phyloP scores from a whole-genome alignment of 1,140 invertebrate species.

The Ceratosolen fusciceps region DNA sequence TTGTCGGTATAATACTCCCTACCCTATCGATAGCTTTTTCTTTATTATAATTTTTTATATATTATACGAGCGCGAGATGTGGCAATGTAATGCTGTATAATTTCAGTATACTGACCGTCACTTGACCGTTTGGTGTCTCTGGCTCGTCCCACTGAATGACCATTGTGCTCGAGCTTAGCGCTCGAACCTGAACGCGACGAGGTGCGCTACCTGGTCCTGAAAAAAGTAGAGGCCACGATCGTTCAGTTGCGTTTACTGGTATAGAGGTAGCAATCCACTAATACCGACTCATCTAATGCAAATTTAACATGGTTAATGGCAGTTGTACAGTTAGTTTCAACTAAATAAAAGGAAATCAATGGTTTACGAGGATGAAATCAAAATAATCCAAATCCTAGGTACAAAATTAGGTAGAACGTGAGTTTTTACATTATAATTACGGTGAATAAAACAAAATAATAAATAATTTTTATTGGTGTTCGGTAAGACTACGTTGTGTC shows the following conservation, averaged over 20 bases:
- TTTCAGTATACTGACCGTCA: slow-evolving; percentile 85
- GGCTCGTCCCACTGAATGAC: slow-evolving; percentile 97
- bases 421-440: slow-evolving; percentile 18
- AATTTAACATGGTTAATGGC: slow-evolving; percentile 8
- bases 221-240: slow-evolving; percentile 52
- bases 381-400: background rate
- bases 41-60: no score
- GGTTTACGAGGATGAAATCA: slow-evolving; percentile 12
- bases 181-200: slow-evolving; percentile 91
- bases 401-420: slow-evolving; percentile 17
- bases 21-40: no score
- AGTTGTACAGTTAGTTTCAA: slow-evolving; percentile 33
- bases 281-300: slow-evolving; percentile 20
- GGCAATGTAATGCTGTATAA: no score
- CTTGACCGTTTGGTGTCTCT: slow-evolving; percentile 96
- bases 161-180: slow-evolving; percentile 95
- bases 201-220: slow-evolving; percentile 95
- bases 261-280: slow-evolving; percentile 2
- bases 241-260: background rate
- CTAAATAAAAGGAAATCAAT: background rate
- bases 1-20: no score
- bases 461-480: slow-evolving; percentile 10
- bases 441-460: slow-evolving; percentile 16
- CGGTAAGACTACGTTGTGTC: slow-evolving; percentile 37
- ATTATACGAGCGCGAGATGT: background rate